These are phyloP conservation scores for Picathartes gymnocephalus DNA, from an alignment of 2,113 vertebrate genomes.

Conservation along the genomic window DNA sequence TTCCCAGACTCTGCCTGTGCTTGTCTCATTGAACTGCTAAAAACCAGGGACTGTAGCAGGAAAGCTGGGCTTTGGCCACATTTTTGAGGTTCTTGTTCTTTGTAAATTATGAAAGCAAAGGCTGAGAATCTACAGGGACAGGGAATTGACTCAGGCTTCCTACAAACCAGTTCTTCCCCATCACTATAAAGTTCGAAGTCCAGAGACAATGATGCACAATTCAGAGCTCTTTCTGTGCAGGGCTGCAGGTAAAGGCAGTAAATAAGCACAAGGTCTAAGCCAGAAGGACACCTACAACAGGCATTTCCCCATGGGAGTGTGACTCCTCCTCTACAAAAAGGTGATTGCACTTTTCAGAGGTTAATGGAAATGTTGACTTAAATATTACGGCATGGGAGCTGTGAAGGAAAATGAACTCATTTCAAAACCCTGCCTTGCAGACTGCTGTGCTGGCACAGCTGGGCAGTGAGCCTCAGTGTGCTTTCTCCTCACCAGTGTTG, in stretches of 20 bases:
- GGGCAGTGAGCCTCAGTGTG: not conserved
- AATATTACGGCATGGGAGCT: fast-evolving
- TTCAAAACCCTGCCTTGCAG: not conserved
- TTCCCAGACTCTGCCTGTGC: not conserved
- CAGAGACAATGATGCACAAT: not conserved
- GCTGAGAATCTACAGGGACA: not conserved
- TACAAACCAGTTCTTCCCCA: not conserved
- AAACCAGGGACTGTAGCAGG: not conserved
- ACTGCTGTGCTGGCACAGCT: not conserved
- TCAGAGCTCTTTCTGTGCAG: not conserved
- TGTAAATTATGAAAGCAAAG: not conserved
- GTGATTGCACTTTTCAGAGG: not conserved
- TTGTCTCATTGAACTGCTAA: not conserved
- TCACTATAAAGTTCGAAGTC: not conserved
- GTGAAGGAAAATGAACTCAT: not conserved
- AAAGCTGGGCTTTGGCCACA: not conserved
- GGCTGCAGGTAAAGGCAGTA: not conserved
- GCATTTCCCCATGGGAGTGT: not conserved
- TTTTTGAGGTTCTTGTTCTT: not conserved
- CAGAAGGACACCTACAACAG: not conserved
- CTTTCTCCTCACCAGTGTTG: not conserved
- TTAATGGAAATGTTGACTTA: not conserved
- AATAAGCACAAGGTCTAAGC: not conserved
- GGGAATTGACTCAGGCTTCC: not conserved
- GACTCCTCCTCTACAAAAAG: not conserved